Base-by-base conservation (phyloP, 2,113 vertebrate species). In the Actenoides hombroni region DNA sequence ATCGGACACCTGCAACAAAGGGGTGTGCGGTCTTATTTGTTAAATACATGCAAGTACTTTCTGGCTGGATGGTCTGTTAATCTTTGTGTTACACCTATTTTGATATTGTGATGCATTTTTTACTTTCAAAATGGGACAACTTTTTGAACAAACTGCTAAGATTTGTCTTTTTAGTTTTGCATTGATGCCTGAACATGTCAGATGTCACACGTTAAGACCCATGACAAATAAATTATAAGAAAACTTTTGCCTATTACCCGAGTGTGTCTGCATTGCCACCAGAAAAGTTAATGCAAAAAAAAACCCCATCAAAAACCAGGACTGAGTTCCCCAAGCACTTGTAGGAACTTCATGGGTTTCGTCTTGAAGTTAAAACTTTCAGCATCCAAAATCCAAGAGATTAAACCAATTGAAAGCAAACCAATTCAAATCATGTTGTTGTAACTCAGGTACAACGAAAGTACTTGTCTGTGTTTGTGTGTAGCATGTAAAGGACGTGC, bases 401-500 rank as follows among this genome's bases (percentile, higher is more conserved):
- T 59, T 2, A 73, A 71, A 76, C 23, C 14, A 23, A 6, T 28
- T 44, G 21, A 31, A 68, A 54, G 25, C 20, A 53, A 63, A 35
- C 4, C 46, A 46, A 46, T 46, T 46, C 16, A 46, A 46, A 46
- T 17, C 4, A 2, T 13, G 29, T 15, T 46, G 24, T 12, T 83
- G 33, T n/a, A 39, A 39, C 37, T 42, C 2, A 3, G 11, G 29
- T 13, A 42, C 28, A n/a, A 35, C 42, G 6, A 63, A 81, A 33
- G 49, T 8, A 9, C 16, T n/a, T 8, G 11, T 19, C 16, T 42
- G 11, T 28, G 37, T 63, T 10, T 28, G 51, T 20, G 31, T 13
- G 44, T 15, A 23, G 13, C 31, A 4, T 0, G 53, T 33, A 35
- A 33, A 3, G 5, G 44, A 68, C 68, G 5, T 1, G 3, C 5